Percentiles rank a stretch among this genome's conserved stretches.
phyloP scores from a whole-genome alignment of 2,888 invertebrate genomes.

The Sphaerolaimus hirsutus region DNA sequence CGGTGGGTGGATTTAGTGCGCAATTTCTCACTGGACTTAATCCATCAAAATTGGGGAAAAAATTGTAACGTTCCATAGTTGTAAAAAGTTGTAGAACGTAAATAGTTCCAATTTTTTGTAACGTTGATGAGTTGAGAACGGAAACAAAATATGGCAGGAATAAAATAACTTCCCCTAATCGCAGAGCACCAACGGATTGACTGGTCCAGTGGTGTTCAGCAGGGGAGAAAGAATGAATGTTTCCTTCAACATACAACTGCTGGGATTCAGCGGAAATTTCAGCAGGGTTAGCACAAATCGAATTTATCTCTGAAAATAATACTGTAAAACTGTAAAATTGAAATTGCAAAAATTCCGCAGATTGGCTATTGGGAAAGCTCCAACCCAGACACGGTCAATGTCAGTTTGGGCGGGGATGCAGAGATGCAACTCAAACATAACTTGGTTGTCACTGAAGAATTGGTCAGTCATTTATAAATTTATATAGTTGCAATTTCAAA shows the following conservation, averaged over 20 bases:
- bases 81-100: too few species aligned
- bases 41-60: too few species aligned
- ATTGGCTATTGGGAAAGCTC: conserved; percentile 21
- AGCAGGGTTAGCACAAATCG: conserved; percentile 13
- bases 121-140: too few species aligned
- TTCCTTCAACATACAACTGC: conserved; percentile 18
- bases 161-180: too few species aligned
- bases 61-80: too few species aligned
- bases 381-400: conserved; percentile 15
- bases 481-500: background rate
- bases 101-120: too few species aligned
- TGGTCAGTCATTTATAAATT: conserved; percentile 4
- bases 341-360: too few species aligned
- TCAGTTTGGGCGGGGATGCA: conserved; percentile 19
- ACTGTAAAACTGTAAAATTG: too few species aligned
- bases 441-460: conserved; percentile 13
- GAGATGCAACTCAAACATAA: conserved; percentile 14
- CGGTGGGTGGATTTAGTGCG: too few species aligned
- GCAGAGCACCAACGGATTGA: too few species aligned
- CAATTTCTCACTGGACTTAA: too few species aligned
- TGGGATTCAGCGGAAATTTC: conserved; percentile 19
- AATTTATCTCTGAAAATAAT: background rate
- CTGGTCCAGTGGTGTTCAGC: background rate
- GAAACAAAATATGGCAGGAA: too few species aligned
- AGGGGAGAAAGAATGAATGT: conserved; percentile 12